Percentiles rank a stretch among this genome's conserved stretches.
These are phyloP conservation scores for Cylindroiulus punctatus DNA, from an alignment of 2,888 invertebrate species.

Conservation along the genomic window DNA sequence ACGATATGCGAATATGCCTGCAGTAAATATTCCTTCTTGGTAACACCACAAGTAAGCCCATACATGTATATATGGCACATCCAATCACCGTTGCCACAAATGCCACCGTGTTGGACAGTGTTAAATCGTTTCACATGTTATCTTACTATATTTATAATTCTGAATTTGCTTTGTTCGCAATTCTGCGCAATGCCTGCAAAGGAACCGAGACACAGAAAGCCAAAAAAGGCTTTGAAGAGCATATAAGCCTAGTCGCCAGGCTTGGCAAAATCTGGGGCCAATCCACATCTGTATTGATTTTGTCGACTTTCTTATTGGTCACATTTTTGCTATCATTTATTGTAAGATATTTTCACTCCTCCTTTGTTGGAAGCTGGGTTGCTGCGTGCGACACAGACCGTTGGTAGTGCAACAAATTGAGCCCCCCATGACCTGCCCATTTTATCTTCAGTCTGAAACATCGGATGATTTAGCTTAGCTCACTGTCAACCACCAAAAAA, in stretches of 20 bases:
- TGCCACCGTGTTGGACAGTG: background rate
- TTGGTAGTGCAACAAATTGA: background rate
- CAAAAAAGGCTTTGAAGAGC: background rate
- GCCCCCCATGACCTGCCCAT: background rate
- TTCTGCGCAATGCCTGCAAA: background rate
- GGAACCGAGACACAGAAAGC: background rate
- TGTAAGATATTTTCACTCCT: slow-evolving; percentile 8
- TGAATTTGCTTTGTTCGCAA: background rate
- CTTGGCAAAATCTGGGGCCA: slow-evolving; percentile 20
- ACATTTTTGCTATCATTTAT: slow-evolving; percentile 19
- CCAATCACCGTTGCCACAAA: background rate
- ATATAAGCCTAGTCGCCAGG: background rate
- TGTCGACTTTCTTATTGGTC: slow-evolving; percentile 43
- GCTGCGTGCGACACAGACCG: background rate
- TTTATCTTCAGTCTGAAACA: background rate
- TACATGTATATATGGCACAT: too few species aligned
- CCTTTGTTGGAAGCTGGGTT: background rate
- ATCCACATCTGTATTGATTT: slow-evolving; percentile 39
- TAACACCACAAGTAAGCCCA: background rate
- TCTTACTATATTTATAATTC: too few species aligned
- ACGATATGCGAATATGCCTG: background rate
- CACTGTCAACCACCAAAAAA: background rate
- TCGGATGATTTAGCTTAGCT: background rate
- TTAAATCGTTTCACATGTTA: too few species aligned
- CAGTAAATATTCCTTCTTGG: background rate